phyloP scores from a whole-genome alignment of 2,797 vertebrate species.

The Danio aesculapii region DNA sequence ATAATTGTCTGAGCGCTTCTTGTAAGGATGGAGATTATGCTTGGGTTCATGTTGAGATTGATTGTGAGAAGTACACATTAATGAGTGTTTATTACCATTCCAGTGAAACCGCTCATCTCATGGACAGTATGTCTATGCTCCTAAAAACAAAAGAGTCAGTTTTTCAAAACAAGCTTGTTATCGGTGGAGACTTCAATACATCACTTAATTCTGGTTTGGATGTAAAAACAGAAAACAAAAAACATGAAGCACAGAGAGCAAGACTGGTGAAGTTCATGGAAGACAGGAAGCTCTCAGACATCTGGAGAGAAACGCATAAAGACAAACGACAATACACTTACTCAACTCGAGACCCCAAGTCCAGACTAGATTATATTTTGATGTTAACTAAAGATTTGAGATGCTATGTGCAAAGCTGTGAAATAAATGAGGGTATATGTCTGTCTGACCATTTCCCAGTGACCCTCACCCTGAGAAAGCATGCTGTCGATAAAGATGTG shows the following conservation, averaged over 20 bases:
- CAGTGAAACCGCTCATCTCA: accelerated
- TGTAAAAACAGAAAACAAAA: accelerated
- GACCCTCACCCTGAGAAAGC: neutral
- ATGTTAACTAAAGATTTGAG: neutral
- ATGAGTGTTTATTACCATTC: neutral
- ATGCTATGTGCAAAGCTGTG: neutral
- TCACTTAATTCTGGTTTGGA: neutral
- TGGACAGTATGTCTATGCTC: neutral
- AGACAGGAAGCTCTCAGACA: accelerated
- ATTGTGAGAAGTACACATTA: neutral
- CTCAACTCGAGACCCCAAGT: accelerated
- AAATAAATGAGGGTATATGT: accelerated
- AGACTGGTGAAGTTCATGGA: accelerated
- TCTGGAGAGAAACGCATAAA: neutral
- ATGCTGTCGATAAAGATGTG: no score
- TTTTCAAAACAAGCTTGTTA: neutral
- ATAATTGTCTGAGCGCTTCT: neutral
- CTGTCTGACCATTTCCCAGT: neutral
- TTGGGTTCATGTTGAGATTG: neutral
- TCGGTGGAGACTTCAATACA: slow-evolving; percentile 9
- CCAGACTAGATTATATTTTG: slow-evolving; percentile 11
- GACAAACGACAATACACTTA: accelerated
- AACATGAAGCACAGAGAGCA: accelerated
- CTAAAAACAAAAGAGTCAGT: accelerated
- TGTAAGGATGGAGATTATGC: neutral